phyloP scores from a whole-genome alignment of 2,888 invertebrate genomes.

The Oeneis ivallda region DNA sequence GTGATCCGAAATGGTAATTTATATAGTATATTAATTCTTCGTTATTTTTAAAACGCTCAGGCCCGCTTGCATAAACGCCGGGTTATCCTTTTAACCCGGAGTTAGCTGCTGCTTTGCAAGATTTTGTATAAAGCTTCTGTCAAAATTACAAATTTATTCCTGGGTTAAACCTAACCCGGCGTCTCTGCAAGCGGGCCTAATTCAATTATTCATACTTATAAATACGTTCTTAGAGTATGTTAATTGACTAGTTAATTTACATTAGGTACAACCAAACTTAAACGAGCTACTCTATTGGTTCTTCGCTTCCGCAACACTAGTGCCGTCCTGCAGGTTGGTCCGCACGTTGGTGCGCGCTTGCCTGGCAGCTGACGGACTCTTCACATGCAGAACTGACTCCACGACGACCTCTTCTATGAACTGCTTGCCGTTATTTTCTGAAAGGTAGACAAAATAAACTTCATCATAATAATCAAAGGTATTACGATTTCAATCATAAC shows the following conservation, averaged over 20 bases:
- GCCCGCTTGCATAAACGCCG: too few species aligned
- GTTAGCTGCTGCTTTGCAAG: too few species aligned
- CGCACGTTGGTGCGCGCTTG: constrained; percentile 63
- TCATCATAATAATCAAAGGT: neutral
- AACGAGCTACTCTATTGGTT: constrained; percentile 33
- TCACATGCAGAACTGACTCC: constrained; percentile 68
- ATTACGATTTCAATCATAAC: too few species aligned
- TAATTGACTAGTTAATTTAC: constrained; percentile 22
- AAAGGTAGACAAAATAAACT: constrained; percentile 39
- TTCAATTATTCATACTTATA: constrained; percentile 6
- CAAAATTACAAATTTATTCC: too few species aligned
- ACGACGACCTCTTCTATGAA: constrained; percentile 76
- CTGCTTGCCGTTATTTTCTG: constrained; percentile 61
- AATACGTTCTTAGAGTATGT: neutral
- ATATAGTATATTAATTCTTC: neutral
- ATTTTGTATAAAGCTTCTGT: too few species aligned
- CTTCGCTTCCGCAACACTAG: constrained; percentile 61
- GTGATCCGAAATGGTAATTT: neutral
- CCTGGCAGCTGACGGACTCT: constrained; percentile 54
- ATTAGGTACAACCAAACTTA: neutral
- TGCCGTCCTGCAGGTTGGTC: constrained; percentile 62
- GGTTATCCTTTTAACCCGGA: too few species aligned
- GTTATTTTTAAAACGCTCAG: neutral
- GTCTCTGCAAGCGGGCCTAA: too few species aligned
- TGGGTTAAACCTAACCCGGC: too few species aligned